Conservation (phyloP, 2,888 invertebrate genomes). For the Pyrrhia umbra region DNA sequence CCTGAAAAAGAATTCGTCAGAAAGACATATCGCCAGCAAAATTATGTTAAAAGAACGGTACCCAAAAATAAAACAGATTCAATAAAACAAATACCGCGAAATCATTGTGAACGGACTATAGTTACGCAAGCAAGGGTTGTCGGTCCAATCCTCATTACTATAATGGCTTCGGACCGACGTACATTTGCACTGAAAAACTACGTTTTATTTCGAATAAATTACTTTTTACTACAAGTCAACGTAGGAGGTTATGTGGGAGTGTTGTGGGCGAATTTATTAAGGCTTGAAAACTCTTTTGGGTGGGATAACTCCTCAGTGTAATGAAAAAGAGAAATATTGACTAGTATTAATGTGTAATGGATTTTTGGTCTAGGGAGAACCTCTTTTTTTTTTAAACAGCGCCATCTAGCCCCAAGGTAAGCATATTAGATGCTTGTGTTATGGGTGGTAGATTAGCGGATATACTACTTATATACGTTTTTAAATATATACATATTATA, state of each 20-base stretch:
- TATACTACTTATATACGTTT: no score
- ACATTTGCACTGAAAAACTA: slow-evolving; percentile 6
- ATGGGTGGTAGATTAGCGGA: no score
- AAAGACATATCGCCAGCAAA: no score
- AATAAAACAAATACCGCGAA: slow-evolving; percentile 13
- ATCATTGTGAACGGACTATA: background rate
- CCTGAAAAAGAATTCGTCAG: no score
- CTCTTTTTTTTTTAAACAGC: background rate
- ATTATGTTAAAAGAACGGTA: background rate
- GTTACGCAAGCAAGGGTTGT: slow-evolving; percentile 13
- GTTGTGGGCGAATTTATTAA: background rate
- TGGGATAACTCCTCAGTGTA: background rate
- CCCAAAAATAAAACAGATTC: slow-evolving; percentile 6
- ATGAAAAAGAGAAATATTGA: background rate
- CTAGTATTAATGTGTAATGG: background rate
- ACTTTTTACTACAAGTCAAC: background rate
- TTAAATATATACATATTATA: no score
- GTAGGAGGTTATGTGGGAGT: background rate
- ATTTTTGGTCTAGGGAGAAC: background rate
- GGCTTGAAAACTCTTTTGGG: background rate
- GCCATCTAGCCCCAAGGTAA: no score
- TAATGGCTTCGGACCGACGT: slow-evolving; percentile 24
- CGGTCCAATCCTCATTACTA: slow-evolving; percentile 17
- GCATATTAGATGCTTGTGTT: no score
- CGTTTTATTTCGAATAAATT: no score